Conservation (phyloP, 2,888 invertebrate species). For the Deroplatys truncata region DNA sequence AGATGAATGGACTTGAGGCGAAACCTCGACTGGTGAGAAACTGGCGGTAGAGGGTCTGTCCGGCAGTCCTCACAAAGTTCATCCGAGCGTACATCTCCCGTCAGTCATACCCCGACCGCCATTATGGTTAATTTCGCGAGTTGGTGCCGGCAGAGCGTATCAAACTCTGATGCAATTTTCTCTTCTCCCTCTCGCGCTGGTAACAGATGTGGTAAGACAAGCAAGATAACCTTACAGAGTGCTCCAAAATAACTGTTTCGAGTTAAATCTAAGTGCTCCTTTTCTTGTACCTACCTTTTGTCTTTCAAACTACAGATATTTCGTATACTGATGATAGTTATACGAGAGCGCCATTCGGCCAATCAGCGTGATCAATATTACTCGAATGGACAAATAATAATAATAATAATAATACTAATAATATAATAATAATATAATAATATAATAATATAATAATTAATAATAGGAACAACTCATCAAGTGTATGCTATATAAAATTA, state of each 20-base stretch:
- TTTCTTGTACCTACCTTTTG: no score
- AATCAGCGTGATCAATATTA: no score
- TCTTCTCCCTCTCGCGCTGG: not conserved
- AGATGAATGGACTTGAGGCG: not conserved
- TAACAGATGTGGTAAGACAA: not conserved
- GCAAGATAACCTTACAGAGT: not conserved
- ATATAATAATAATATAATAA: no score
- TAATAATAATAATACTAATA: no score
- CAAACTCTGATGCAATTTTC: not conserved
- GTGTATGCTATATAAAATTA: no score
- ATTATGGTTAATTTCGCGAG: not conserved
- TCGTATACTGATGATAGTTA: no score
- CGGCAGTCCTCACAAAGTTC: not conserved
- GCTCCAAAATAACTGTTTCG: not conserved
- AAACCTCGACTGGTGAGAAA: not conserved
- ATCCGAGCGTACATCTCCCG: not conserved
- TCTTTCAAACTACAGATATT: no score
- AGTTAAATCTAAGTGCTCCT: no score
- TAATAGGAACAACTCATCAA: no score
- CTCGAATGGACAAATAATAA: no score
- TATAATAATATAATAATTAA: no score
- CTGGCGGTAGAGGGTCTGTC: not conserved
- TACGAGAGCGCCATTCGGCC: no score
- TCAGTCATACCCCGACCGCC: not conserved
- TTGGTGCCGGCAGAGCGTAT: not conserved